Base-by-base conservation (phyloP, 1,140 invertebrate species). In the Drosophila teissieri region DNA sequence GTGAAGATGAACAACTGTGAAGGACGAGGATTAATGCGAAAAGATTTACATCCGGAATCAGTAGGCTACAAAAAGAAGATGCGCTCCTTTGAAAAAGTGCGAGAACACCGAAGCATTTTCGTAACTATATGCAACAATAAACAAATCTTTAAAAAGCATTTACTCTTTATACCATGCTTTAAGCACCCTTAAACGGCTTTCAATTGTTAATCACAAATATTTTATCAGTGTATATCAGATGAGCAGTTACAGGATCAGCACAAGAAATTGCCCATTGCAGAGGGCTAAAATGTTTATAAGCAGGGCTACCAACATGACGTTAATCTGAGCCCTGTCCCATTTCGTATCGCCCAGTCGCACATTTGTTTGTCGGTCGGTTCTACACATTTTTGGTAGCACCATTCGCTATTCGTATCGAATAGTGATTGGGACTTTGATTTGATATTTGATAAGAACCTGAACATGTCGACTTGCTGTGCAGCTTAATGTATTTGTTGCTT, bases 41-140 rank as follows among this genome's bases (percentile, higher is more conserved):
- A 81, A 75, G 82, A 86, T 82, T 86, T 81, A 86, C 82, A 86
- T 81, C 78, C 48, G 48, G 78, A 85, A 81, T 86, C 73, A 77
- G 79, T 10, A 49, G 49, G 49, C 7, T 3, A 31, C 31, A 31
- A 10, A 31, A 31, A 11, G 10, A 1, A 14, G 14, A 15, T 42
- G 8, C 31, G 2, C 31, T 31, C 31, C 31, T 10, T 7, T 10
- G 31, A 3, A 31, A 31, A 31, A 10, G 3, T 3, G 8, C 8
- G 31, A 31, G 31, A 31, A 31, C 7, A 31, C 8, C 31, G 31
- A 31, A 31, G 8, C 2, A 10, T 31, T 8, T 31, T 3, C 8
- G 7, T 2, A 2, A 31, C 31, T 7, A 31, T 10, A 2, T 31
- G 31, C 31, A 8, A 31, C 31, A 31, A 10, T 31, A 31, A 8